Evolutionary conservation across 2,888 invertebrate genomes (phyloP), one percentile per base, ranked within the genome.

Genomic region (Desoria tigrina): DNA sequence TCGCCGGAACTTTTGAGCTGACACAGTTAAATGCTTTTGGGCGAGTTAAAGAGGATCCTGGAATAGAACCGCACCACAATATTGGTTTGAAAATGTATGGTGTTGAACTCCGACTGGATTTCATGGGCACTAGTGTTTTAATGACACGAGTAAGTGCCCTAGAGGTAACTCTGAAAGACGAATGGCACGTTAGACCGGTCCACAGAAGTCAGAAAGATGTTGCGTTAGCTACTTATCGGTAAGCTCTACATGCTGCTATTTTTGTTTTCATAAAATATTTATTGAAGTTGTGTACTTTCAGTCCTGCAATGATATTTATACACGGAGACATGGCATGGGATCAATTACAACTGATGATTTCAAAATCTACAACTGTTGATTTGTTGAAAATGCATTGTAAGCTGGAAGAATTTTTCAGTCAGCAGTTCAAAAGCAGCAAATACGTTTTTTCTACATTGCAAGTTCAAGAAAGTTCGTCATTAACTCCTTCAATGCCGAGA

Each of bases 71-170:
- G 0, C 90, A 91, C 77, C 95, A 95, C 81, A 90, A 88, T 58
- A 85, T 91, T 63, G 90, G 92, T 54, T 81, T 93, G 69, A 87
- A 89, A 77, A 84, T 95, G 71, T 87, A 88, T 77, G 94, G 94
- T 16, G 81, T 95, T 57, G 95, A 97, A 81, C 84, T 94, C 75
- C 86, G 96, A 23, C 83, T 98, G 65, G 98, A 98, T 83, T 98
- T 98, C 84, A 98, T 98, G 98, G 96, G 96, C 69, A 92, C 95
- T n/a, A 89, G 92, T 42, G 94, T 94, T 64, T 83, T 98, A 67
- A 91, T 98, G 89, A 90, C 90, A 11, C 84, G 95, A 57, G 90
- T 95, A 54, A 92, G 92, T 74, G 86, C 87, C 16, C 86, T 94
- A 73, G 88, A 87, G 59, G 89, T 92, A 0, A 87, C 88, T 63